Conservation (phyloP, 2,888 invertebrate genomes). For the Micoletzkya japonica region DNA sequence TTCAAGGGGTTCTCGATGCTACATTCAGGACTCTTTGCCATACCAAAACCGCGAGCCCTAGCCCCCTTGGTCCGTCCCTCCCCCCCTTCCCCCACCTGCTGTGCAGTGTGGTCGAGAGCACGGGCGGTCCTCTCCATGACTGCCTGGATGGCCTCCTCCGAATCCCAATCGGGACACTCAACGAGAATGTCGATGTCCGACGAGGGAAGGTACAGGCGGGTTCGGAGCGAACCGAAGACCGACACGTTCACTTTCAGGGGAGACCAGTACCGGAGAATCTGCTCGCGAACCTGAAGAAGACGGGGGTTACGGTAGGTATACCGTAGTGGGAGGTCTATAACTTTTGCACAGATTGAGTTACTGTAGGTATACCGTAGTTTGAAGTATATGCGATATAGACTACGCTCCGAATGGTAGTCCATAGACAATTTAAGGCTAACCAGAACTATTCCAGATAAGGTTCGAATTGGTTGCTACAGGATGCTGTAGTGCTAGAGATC, state of each 20-base stretch:
- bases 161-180: slow-evolving; percentile 39
- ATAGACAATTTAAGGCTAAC: too few relatives aligned
- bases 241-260: slow-evolving; percentile 72
- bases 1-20: too few relatives aligned
- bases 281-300: slow-evolving; percentile 39
- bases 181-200: slow-evolving; percentile 80
- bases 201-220: slow-evolving; percentile 94
- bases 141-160: background rate
- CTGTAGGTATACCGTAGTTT: too few relatives aligned
- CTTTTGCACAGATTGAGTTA: too few relatives aligned
- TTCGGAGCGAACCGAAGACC: slow-evolving; percentile 95
- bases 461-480: too few relatives aligned
- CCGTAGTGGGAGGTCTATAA: too few relatives aligned
- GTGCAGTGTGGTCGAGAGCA: background rate
- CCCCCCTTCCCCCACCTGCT: background rate
- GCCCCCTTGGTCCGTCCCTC: background rate
- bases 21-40: background rate
- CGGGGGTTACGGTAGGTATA: too few relatives aligned
- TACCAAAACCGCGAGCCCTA: background rate
- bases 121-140: background rate
- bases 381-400: too few relatives aligned
- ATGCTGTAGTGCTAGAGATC: too few relatives aligned
- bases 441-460: too few relatives aligned
- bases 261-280: slow-evolving; percentile 34
- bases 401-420: too few relatives aligned